Evolutionary conservation across 2,797 vertebrate species (phyloP).

Genomic region (Poliocrania exsul): DNA sequence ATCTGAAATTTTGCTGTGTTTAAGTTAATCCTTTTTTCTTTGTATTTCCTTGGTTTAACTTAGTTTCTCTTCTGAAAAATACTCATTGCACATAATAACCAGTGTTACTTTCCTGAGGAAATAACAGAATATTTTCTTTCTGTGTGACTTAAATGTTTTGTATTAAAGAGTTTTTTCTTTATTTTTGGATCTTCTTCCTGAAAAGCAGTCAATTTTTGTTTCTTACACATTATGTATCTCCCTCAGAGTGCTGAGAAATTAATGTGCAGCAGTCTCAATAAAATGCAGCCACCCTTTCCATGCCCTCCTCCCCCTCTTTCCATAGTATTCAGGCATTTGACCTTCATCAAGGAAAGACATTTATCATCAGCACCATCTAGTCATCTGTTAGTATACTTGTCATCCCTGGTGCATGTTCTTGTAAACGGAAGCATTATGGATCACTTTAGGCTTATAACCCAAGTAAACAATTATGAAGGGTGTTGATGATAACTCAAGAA

Average conservation of each 20-base stretch:
- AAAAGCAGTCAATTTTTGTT: neutral
- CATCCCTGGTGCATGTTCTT: neutral
- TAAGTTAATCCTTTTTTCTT: constrained; percentile 47
- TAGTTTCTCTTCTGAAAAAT: constrained; percentile 36
- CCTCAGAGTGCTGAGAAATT: neutral
- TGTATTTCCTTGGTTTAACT: constrained; percentile 53
- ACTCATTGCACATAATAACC: neutral
- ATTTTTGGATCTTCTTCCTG: constrained; percentile 15
- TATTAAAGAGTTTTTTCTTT: neutral
- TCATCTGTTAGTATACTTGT: constrained; percentile 35
- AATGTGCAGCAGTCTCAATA: neutral
- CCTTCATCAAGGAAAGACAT: constrained; percentile 31
- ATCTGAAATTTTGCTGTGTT: constrained; percentile 5
- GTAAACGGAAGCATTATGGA: constrained; percentile 54
- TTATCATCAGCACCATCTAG: constrained; percentile 44
- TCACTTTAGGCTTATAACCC: constrained; percentile 43
- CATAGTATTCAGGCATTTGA: constrained; percentile 42
- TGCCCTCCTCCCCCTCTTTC: neutral
- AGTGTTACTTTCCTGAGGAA: constrained; percentile 17
- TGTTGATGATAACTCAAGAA: constrained; percentile 55
- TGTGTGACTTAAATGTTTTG: neutral
- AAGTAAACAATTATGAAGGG: constrained; percentile 55
- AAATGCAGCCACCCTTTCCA: neutral
- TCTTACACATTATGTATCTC: accelerated
- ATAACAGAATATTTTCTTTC: neutral